These are phyloP conservation scores for Caenorhabditis doughertyi DNA, from an alignment of 2,888 invertebrate genomes.

Conservation along the genomic window DNA sequence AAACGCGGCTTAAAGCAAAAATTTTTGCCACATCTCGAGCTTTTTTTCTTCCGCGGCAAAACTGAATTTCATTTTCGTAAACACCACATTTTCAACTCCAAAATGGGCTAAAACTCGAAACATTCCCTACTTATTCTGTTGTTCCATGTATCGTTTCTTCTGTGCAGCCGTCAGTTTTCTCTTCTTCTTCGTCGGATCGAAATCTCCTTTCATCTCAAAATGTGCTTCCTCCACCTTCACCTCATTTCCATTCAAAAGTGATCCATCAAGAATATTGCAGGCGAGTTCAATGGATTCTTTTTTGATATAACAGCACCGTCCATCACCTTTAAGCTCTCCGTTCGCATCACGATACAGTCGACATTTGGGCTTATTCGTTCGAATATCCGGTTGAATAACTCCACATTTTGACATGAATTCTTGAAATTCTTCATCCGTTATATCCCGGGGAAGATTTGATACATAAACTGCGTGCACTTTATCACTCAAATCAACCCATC, in stretches of 20 bases:
- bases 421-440: conserved; percentile 88
- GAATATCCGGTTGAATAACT: conserved; percentile 91
- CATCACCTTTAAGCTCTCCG: conserved; percentile 93
- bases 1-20: no score
- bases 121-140: conserved; percentile 94
- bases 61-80: no score
- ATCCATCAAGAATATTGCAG: conserved; percentile 93
- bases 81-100: no score
- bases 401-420: conserved; percentile 97
- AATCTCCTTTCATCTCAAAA: conserved; percentile 91
- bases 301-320: conserved; percentile 88
- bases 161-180: conserved; percentile 91
- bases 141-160: conserved; percentile 89
- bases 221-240: conserved; percentile 93
- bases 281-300: conserved; percentile 94
- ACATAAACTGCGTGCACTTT: conserved; percentile 96
- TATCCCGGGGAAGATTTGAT: conserved; percentile 91
- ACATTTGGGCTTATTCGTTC: conserved; percentile 89
- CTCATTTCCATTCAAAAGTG: conserved; percentile 84
- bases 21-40: no score
- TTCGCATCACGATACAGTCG: conserved; percentile 94
- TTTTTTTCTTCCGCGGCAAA: no score
- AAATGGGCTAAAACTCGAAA: no score
- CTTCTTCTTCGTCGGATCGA: conserved; percentile 93
- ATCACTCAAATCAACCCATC: conserved; percentile 95